Evolutionary conservation across 2,797 vertebrate species (phyloP), one percentile per base, ranked within the genome.

Genomic region (Acanthornis magna): DNA sequence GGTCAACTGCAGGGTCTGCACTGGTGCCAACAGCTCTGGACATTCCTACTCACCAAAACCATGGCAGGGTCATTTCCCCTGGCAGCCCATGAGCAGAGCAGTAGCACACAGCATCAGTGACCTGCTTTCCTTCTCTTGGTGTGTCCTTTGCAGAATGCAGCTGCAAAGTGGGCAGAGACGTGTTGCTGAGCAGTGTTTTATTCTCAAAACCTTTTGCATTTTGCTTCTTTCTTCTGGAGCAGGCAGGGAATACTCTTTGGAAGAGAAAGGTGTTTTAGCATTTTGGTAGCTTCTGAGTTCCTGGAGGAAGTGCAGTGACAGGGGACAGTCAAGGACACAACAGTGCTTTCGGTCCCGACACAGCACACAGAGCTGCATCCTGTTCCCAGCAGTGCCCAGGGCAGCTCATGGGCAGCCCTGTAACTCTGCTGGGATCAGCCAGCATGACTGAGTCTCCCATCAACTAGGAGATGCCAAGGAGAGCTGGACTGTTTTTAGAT

Each of bases 371-470:
- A 71, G 75, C 38, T 2, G 2, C 47, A 63, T 57, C 42, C 57
- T 23, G 58, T 17, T 90, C 30, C 58, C 42, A 29, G 5, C 1
- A 0, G 42, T n/a, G 40, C 55, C 54, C 2, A 3, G 38, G 68
- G 79, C 76, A 54, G 73, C 38, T 45, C 87, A 42, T 2, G 2
- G 5, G 75, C 73, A 88, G 85, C 43, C 57, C 84, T 36, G 3
- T 18, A 73, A 62, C 42, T 82, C 67, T 57, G 42, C 38, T 1
- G 8, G 29, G 66, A 84, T 32, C 34, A 32, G 47, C 11, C 19
- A 10, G 63, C 29, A 19, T 0, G 0, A 70, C 53, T 2, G 1
- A 87, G 75, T 48, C 75, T 89, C 68, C 48, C 72, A 57, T 47
- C 7, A 15, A 25, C 9, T 0, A 1, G 43, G 36, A 78, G 42